Evolutionary conservation across 2,113 vertebrate genomes (phyloP).

Genomic region (Microtus montanus): DNA sequence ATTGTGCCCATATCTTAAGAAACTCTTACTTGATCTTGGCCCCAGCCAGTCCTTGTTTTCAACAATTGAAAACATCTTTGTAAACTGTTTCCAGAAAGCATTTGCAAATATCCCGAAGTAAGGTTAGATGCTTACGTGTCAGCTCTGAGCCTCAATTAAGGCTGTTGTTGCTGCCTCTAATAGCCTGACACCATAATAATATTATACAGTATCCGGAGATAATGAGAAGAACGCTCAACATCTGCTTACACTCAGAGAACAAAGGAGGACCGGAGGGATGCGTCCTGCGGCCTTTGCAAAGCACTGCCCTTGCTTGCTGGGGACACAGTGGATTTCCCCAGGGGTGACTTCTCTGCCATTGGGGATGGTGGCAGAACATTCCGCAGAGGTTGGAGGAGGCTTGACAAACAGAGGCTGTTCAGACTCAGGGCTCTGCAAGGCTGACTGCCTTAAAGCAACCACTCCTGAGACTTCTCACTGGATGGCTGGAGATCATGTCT

Average conservation of each 20-base stretch:
- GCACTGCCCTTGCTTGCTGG: neutral
- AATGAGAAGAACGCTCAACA: conserved; percentile 72
- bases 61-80: conserved; percentile 85
- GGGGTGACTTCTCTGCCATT: neutral
- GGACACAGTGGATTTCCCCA: conserved; percentile 38
- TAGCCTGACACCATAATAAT: conserved; percentile 74
- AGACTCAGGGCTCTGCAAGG: neutral
- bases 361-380: neutral
- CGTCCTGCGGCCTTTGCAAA: conserved; percentile 40
- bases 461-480: neutral
- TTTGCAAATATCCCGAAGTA: conserved; percentile 74
- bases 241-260: conserved; percentile 80
- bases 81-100: conserved; percentile 78
- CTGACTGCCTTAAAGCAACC: neutral
- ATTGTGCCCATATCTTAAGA: conserved; percentile 80
- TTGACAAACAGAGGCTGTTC: neutral
- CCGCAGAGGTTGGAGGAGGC: neutral
- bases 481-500: neutral
- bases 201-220: conserved; percentile 74
- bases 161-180: conserved; percentile 69
- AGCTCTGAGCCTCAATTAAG: conserved; percentile 72
- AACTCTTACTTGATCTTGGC: conserved; percentile 84
- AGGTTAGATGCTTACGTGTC: conserved; percentile 70
- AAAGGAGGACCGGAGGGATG: conserved; percentile 65
- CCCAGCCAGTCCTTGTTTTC: conserved; percentile 52